Base-by-base conservation (phyloP, 2,113 vertebrate species). In the Indicator indicator region DNA sequence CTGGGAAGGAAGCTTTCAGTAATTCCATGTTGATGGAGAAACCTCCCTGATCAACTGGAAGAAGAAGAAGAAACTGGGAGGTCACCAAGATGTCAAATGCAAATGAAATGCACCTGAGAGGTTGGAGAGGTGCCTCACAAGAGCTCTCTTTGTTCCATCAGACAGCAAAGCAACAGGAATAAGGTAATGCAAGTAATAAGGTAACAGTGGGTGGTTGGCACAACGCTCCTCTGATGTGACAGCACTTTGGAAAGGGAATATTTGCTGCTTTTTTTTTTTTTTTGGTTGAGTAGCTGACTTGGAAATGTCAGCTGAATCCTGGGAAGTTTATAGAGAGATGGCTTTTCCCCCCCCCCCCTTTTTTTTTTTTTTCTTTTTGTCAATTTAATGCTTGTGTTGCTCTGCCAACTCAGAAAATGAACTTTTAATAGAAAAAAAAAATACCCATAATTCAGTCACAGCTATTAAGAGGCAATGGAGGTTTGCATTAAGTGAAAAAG, bases 351-450 rank as follows among this genome's bases (percentile, higher is more conserved):
- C 40, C 40, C 40, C 14, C 14, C 14, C 42, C 42, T 50, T 44
- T 20, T 20, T 11, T 32, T 67, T 65, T 14, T 10, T 27, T 62
- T 38, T 11, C 38, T 64, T 27, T 97, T 95, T 94, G 50, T 52
- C 50, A 96, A 96, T 96, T 97, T 70, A 93, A 67, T 89, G 96
- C 94, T 38, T 84, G 90, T 55, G 83, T 88, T 97, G 97, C 96
- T 97, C 96, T 97, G 97, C 97, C 97, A 97, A 86, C 91, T 97
- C 97, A 77, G 96, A 97, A 98, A 97, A 98, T 98, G 93, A 83
- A 97, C 97, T 97, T 95, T 96, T 97, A 97, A 97, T 97, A 94
- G 97, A 95, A 79, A 81, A 97, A 81, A 97, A 95, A 89, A 97
- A 87, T 88, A 63, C 89, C 33, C 87, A 76, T 97, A 96, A 96